Evolutionary conservation across 2,797 vertebrate genomes (phyloP).

Genomic region (Xenops minutus): DNA sequence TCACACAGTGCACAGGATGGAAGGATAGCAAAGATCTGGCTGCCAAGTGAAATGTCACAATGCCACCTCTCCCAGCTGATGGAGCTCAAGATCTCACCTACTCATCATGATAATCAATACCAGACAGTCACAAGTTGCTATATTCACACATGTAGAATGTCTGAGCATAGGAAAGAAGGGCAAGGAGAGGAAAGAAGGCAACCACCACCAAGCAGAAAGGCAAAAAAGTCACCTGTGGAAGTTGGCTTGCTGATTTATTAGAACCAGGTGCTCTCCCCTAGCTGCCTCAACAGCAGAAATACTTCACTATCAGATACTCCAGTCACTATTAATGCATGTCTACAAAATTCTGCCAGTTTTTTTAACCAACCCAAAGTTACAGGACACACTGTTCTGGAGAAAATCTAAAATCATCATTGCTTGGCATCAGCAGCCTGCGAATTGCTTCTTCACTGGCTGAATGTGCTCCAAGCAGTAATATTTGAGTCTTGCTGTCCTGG

Average conservation of each 20-base stretch:
- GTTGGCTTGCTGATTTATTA: neutral
- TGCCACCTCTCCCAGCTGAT: neutral
- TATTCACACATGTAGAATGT: neutral
- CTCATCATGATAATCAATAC: neutral
- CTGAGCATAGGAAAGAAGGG: neutral
- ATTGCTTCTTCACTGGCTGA: neutral
- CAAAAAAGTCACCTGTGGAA: neutral
- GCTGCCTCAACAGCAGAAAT: neutral
- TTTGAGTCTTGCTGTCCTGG: neutral
- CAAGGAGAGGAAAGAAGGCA: neutral
- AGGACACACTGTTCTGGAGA: constrained; percentile 33
- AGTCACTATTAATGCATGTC: neutral
- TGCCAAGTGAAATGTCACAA: neutral
- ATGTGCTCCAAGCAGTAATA: neutral
- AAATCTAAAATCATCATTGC: constrained; percentile 27
- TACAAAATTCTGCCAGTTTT: neutral
- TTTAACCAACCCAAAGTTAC: neutral
- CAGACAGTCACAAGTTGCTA: neutral
- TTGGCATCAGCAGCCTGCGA: constrained; percentile 26
- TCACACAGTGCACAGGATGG: neutral
- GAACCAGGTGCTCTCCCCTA: neutral
- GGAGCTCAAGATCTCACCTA: neutral
- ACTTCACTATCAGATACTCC: neutral
- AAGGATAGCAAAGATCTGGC: neutral
- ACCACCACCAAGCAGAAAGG: neutral